phyloP scores from a whole-genome alignment of 2,797 vertebrate genomes.

The Phylloscopus collybita region DNA sequence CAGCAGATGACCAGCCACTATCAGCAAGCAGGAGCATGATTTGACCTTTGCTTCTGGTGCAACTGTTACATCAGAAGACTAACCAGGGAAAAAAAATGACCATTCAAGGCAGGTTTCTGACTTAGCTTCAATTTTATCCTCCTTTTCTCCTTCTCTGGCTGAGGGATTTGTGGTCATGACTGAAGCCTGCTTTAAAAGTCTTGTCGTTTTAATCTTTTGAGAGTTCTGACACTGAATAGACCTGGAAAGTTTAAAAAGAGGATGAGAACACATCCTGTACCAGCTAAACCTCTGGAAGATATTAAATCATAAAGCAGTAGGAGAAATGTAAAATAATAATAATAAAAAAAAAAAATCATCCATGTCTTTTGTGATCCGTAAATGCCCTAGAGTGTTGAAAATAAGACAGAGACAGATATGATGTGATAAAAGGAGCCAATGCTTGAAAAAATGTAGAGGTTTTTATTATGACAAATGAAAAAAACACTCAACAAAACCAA shows the following conservation, averaged over 20 bases:
- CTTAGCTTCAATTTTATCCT: slow-evolving; percentile 7
- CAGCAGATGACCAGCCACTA: neutral
- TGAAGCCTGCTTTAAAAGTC: neutral
- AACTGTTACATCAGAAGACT: slow-evolving; percentile 39
- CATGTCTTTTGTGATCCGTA: neutral
- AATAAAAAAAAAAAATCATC: neutral
- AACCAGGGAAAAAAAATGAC: neutral
- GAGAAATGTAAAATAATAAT: neutral
- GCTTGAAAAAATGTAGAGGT: neutral
- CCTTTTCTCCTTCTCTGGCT: neutral
- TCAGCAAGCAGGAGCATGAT: neutral
- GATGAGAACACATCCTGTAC: neutral
- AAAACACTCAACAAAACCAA: neutral
- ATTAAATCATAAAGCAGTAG: neutral
- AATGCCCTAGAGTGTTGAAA: neutral
- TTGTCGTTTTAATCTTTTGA: neutral
- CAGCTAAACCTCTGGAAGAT: neutral
- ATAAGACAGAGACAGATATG: neutral
- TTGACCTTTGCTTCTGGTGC: slow-evolving; percentile 38
- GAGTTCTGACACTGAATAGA: neutral
- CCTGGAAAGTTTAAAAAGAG: slow-evolving; percentile 8
- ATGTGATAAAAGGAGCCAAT: neutral
- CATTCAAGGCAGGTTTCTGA: slow-evolving; percentile 28
- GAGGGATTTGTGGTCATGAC: neutral
- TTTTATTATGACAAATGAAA: neutral